Conservation (phyloP, 1,140 invertebrate genomes). For the Diorhabda elongata region DNA sequence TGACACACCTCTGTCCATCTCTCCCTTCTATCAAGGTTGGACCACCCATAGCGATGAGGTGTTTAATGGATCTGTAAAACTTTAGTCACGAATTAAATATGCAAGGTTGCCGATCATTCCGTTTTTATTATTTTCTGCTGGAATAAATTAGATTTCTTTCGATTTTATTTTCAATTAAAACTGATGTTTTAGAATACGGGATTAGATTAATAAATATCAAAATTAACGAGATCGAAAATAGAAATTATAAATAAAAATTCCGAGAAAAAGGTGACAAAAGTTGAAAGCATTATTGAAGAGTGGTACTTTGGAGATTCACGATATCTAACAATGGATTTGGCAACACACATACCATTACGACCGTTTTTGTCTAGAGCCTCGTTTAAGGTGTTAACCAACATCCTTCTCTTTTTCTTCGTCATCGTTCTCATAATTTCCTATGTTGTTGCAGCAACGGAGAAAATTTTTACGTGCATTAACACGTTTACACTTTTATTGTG, state of each 20-base stretch:
- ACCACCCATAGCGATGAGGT: constrained; percentile 33
- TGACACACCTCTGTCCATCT: constrained; percentile 20
- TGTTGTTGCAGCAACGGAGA: constrained; percentile 24
- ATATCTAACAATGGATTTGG: no score
- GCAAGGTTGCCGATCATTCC: not conserved
- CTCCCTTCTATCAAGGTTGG: constrained; percentile 22
- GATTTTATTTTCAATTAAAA: not conserved
- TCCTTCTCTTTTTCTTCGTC: constrained; percentile 6
- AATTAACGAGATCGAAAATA: no score
- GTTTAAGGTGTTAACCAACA: not conserved
- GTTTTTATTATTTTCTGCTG: no score
- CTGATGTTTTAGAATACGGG: no score
- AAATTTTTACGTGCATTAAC: constrained; percentile 30
- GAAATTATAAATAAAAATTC: no score
- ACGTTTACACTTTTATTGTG: constrained; percentile 29
- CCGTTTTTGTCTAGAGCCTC: not conserved
- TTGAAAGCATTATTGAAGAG: no score
- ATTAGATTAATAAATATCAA: no score
- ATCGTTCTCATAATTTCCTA: not conserved
- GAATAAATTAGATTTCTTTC: no score
- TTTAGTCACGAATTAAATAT: not conserved
- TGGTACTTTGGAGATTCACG: no score
- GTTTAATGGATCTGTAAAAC: constrained; percentile 24
- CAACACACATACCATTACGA: not conserved
- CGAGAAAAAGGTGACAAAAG: no score